Percentiles rank a stretch among this genome's conserved stretches.
Conservation (phyloP, 2,113 vertebrate species). For the Columbina picui region DNA sequence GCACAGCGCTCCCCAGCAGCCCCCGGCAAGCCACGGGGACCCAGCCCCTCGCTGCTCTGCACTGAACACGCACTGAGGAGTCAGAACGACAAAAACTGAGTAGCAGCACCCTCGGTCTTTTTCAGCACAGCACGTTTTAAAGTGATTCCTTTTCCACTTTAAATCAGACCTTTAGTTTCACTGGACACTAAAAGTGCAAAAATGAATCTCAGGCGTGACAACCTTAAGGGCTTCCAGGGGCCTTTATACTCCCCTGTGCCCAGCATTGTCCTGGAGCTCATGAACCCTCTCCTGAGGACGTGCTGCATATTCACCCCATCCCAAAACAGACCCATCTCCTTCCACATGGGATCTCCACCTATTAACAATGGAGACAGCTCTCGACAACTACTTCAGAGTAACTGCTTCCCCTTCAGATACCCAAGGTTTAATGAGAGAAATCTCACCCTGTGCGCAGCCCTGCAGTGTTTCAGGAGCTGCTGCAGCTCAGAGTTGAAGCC, state of each 20-base stretch:
- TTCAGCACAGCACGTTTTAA: background rate
- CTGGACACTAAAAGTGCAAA: background rate
- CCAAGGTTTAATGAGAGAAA: background rate
- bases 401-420: background rate
- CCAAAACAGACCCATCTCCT: background rate
- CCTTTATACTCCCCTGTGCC: background rate
- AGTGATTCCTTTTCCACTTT: background rate
- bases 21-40: background rate
- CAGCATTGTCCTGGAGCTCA: background rate
- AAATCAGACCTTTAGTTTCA: background rate
- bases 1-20: background rate
- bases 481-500: background rate
- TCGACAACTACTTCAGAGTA: background rate
- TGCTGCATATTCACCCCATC: background rate
- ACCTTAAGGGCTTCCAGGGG: background rate
- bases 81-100: background rate
- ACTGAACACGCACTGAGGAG: background rate
- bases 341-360: background rate
- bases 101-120: background rate
- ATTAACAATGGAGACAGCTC: background rate
- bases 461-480: background rate
- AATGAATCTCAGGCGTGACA: background rate
- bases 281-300: background rate
- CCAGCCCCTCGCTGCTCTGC: background rate
- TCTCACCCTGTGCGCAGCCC: background rate